Evolutionary conservation across 2,888 invertebrate species (phyloP).

Genomic region (Pecten maximus): DNA sequence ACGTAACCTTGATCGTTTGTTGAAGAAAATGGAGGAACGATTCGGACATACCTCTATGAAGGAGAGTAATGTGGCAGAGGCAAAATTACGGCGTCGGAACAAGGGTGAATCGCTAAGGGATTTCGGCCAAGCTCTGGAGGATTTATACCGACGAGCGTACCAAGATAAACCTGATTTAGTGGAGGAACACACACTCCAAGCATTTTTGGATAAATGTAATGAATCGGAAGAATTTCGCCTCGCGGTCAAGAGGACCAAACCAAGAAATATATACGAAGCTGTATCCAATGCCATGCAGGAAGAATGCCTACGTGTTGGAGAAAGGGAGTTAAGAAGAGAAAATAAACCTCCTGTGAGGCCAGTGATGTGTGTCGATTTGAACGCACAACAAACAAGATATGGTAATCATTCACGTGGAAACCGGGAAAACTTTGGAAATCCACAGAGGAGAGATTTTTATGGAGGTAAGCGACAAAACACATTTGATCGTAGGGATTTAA

Average conservation of each 20-base stretch:
- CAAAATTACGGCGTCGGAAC: background rate
- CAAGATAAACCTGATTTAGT: slow-evolving; percentile 36
- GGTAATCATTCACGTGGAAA: no score
- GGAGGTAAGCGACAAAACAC: no score
- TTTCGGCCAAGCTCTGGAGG: slow-evolving; percentile 40
- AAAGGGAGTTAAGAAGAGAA: background rate
- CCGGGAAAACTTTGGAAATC: no score
- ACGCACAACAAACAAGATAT: no score
- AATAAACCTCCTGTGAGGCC: slow-evolving; percentile 36
- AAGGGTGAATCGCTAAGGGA: slow-evolving; percentile 35
- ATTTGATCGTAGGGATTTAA: no score
- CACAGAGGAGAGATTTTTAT: no score
- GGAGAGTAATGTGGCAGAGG: no score
- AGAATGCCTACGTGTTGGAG: slow-evolving; percentile 39
- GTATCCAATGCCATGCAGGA: slow-evolving; percentile 51
- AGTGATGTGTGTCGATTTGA: no score
- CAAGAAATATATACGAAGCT: slow-evolving; percentile 48
- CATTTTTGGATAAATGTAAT: slow-evolving; percentile 43
- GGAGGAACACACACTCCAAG: no score
- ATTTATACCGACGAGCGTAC: no score
- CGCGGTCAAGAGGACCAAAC: slow-evolving; percentile 40
- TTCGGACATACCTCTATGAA: slow-evolving; percentile 44
- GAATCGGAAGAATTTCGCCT: slow-evolving; percentile 38
- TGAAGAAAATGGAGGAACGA: slow-evolving; percentile 47
- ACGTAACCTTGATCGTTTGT: slow-evolving; percentile 37